phyloP scores from a whole-genome alignment of 2,888 invertebrate species.

The Cephus sareptanus region DNA sequence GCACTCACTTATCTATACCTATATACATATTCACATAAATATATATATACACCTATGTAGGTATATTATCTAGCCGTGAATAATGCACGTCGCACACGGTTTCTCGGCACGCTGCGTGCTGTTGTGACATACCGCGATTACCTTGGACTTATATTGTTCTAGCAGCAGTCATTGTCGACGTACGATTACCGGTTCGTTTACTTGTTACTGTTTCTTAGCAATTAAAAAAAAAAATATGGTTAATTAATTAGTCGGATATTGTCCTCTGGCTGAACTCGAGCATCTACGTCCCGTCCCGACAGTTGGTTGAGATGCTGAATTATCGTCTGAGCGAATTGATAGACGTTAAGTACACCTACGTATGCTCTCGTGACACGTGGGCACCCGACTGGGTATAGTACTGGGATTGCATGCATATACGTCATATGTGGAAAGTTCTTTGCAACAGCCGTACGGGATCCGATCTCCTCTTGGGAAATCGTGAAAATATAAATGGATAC shows the following conservation, averaged over 20 bases:
- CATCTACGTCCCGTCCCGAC: background rate
- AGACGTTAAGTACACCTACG: background rate
- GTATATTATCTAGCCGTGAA: background rate
- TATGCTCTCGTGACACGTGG: background rate
- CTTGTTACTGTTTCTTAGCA: background rate
- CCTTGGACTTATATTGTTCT: slow-evolving; percentile 56
- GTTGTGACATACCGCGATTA: slow-evolving; percentile 62
- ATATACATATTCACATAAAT: background rate
- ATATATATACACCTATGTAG: background rate
- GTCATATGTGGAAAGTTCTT: background rate
- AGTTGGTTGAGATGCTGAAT: background rate
- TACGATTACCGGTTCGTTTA: background rate
- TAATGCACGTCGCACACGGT: background rate
- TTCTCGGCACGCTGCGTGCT: slow-evolving; percentile 13
- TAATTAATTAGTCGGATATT: background rate
- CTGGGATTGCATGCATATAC: background rate
- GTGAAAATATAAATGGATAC: background rate
- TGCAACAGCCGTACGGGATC: background rate
- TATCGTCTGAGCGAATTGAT: background rate
- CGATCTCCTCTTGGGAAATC: background rate
- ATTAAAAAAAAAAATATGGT: background rate
- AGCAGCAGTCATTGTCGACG: slow-evolving; percentile 32
- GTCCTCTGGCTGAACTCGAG: background rate
- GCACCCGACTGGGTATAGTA: background rate
- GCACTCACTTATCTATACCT: slow-evolving; percentile 22